Evolutionary conservation across 2,113 vertebrate species (phyloP).

Genomic region (Oreochromis niloticus): DNA sequence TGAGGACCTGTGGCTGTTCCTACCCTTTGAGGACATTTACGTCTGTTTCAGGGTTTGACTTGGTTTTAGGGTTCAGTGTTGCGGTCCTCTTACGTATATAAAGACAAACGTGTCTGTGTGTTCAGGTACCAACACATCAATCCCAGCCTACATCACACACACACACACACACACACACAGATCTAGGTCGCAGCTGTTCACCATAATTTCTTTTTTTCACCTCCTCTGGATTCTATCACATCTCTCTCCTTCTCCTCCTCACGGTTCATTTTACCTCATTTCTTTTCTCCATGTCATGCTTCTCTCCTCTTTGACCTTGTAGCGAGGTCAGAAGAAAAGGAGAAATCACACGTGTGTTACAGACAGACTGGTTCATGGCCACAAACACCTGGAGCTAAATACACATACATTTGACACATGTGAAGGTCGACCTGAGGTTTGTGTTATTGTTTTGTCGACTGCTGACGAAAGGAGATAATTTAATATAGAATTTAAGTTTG

Average conservation of each 20-base stretch:
- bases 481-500: too few species aligned
- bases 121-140: slow-evolving; percentile 55
- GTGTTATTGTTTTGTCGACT: too few species aligned
- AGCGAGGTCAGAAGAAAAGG: not conserved
- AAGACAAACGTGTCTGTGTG: not conserved
- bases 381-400: not conserved
- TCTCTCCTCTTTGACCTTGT: not conserved
- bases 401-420: not conserved
- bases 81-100: not conserved
- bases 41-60: not conserved
- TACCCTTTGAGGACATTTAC: not conserved
- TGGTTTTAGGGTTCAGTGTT: not conserved
- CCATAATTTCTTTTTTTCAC: slow-evolving; percentile 53
- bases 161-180: slow-evolving; percentile 1
- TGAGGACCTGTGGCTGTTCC: not conserved
- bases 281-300: not conserved
- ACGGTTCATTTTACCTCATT: not conserved
- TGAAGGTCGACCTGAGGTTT: not conserved
- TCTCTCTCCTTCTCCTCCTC: not conserved
- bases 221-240: slow-evolving; percentile 17
- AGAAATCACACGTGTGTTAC: accelerated
- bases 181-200: slow-evolving; percentile 79
- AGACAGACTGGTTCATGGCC: not conserved
- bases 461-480: too few species aligned
- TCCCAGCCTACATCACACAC: slow-evolving; percentile 29